A percentile compares a stretch with the other conserved stretches of the same genome.
Conservation (phyloP, 2,113 vertebrate genomes). For the Herpetotheres cachinnans region DNA sequence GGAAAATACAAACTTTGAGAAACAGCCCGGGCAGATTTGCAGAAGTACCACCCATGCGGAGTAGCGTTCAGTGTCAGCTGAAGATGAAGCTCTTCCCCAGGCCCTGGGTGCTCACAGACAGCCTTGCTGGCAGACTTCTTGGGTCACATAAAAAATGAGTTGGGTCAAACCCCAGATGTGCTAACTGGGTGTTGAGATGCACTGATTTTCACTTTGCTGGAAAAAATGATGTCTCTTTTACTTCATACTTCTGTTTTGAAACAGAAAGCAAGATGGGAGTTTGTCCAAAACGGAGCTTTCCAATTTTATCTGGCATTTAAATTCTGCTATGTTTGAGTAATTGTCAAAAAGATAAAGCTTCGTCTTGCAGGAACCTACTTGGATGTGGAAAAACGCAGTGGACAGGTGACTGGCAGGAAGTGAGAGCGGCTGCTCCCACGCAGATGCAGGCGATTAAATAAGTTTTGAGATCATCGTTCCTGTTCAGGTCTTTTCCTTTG, state of each 20-base stretch:
- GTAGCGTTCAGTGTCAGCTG: not conserved
- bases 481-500: constrained; percentile 67
- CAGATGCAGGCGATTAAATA: constrained; percentile 59
- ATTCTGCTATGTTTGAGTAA: not conserved
- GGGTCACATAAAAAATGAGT: constrained; percentile 44
- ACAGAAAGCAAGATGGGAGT: not conserved
- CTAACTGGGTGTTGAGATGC: constrained; percentile 53
- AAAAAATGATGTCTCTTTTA: constrained; percentile 58
- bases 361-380: not conserved
- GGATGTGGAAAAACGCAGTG: not conserved
- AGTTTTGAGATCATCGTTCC: constrained; percentile 70
- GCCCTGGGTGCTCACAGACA: not conserved
- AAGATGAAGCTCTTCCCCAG: not conserved
- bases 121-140: not conserved
- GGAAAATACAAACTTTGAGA: not conserved
- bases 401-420: constrained; percentile 54
- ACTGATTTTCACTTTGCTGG: constrained; percentile 29
- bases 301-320: constrained; percentile 1
- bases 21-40: rapidly evolving
- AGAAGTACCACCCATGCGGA: not conserved
- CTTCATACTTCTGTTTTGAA: constrained; percentile 46
- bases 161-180: constrained; percentile 66
- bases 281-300: constrained; percentile 15
- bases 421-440: not conserved
- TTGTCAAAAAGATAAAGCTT: not conserved